Percentiles rank a stretch among this genome's conserved stretches.
These are phyloP conservation scores for Hormaphis cornu DNA, from an alignment of 1,140 invertebrate genomes.

Conservation along the genomic window DNA sequence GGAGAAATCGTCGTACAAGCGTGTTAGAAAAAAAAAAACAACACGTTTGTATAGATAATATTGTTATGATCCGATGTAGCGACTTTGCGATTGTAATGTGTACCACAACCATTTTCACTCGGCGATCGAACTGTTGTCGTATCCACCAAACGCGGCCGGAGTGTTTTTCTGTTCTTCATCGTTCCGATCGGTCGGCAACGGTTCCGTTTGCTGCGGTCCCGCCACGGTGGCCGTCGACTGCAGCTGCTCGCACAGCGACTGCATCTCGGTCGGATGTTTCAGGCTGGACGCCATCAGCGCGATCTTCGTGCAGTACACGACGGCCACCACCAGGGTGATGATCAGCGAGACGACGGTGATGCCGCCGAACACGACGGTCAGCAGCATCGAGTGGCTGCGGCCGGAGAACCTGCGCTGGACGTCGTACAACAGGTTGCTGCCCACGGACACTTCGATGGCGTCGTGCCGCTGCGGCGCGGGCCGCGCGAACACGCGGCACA, in stretches of 20 bases:
- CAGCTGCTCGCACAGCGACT: neutral
- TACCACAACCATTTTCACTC: too few species aligned
- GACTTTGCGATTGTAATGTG: too few species aligned
- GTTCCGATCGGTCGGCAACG: too few species aligned
- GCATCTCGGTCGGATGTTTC: neutral
- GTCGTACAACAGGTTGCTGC: neutral
- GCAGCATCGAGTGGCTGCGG: neutral
- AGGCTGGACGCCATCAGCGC: neutral
- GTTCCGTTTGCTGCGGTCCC: too few species aligned
- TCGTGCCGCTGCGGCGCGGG: neutral
- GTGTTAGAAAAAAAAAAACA: too few species aligned
- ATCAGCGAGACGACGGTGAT: neutral
- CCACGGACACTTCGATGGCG: too few species aligned
- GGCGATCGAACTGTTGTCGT: too few species aligned
- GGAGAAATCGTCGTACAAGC: too few species aligned
- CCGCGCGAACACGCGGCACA: neutral
- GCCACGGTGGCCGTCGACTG: neutral
- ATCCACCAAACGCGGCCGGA: too few species aligned
- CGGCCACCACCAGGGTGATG: neutral
- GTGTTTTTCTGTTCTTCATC: too few species aligned
- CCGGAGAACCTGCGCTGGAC: neutral
- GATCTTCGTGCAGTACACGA: conserved; percentile 1
- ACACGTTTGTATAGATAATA: too few species aligned
- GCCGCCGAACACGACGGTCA: neutral
- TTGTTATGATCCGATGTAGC: too few species aligned